A percentile compares a stretch with the other conserved stretches of the same genome.
phyloP scores from a whole-genome alignment of 2,797 vertebrate genomes.

The Sternarchorhynchus goeldii region DNA sequence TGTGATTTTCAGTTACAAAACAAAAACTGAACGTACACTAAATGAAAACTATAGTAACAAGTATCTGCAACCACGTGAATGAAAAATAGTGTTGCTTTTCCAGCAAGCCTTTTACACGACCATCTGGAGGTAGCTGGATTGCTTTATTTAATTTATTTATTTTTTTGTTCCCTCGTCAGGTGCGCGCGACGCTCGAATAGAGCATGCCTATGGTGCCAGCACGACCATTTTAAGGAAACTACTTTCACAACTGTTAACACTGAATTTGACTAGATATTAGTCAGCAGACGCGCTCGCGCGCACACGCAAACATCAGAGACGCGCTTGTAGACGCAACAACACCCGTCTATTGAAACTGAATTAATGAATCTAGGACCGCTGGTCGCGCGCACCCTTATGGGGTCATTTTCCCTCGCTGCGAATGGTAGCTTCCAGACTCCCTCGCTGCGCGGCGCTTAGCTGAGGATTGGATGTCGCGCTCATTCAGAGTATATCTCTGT shows the following conservation, averaged over 20 bases:
- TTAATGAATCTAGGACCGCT: neutral
- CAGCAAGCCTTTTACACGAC: neutral
- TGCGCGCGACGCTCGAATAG: neutral
- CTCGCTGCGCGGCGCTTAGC: constrained; percentile 44
- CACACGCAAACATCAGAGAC: neutral
- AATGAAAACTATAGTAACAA: neutral
- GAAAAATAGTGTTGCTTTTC: constrained; percentile 5
- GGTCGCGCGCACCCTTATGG: constrained; percentile 26
- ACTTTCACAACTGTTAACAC: neutral
- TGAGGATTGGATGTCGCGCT: constrained; percentile 46
- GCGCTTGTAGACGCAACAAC: neutral
- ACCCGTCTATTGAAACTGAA: neutral
- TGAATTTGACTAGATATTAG: neutral
- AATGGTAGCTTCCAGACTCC: constrained; percentile 64
- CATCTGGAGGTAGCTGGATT: neutral
- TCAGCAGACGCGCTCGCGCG: too few species aligned
- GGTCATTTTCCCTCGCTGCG: constrained; percentile 52
- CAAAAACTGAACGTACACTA: neutral
- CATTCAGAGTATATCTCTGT: constrained; percentile 51
- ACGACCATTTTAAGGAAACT: neutral
- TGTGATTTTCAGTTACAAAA: constrained; percentile 20
- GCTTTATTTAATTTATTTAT: too few species aligned
- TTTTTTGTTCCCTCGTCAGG: neutral
- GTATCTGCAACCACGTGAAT: neutral
- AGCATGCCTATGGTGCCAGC: neutral